These are phyloP conservation scores for Chiridota heheva DNA, from an alignment of 35 echinoderm and acorn worm species.

Conservation along the genomic window DNA sequence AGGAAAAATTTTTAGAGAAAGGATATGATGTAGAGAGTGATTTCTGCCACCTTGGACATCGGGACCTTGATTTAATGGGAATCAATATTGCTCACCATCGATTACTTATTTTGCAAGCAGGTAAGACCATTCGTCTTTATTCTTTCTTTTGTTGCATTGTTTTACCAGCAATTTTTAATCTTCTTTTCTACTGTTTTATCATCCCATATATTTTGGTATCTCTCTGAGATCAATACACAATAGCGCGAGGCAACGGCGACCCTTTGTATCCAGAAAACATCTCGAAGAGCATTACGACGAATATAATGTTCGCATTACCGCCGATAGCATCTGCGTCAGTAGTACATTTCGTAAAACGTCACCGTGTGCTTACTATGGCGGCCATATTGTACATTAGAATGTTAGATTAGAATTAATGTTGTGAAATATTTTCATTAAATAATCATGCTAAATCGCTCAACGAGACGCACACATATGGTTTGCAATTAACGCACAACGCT, in stretches of 20 bases:
- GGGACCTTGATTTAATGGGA: slow-evolving; percentile 50
- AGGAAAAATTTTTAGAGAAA: slow-evolving; percentile 54
- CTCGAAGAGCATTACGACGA: not conserved
- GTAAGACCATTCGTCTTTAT: slow-evolving; percentile 28
- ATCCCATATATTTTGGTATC: too few species aligned
- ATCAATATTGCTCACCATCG: slow-evolving; percentile 46
- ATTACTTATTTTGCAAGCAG: slow-evolving; percentile 59
- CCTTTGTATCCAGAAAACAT: slow-evolving; percentile 2
- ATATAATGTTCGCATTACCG: slow-evolving; percentile 15
- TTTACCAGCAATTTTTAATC: too few species aligned
- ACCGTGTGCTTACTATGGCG: slow-evolving; percentile 48
- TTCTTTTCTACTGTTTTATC: too few species aligned
- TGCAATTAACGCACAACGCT: not conserved
- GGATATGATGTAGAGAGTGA: slow-evolving; percentile 68
- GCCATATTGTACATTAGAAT: slow-evolving; percentile 51
- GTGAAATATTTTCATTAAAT: slow-evolving; percentile 22
- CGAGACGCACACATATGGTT: not conserved
- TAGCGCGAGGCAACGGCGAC: too few species aligned
- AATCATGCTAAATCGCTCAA: too few species aligned
- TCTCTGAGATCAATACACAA: too few species aligned
- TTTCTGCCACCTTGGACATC: slow-evolving; percentile 23
- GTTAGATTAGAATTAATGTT: slow-evolving; percentile 51
- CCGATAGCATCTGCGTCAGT: slow-evolving; percentile 42
- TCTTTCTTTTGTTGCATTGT: too few species aligned
- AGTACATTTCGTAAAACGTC: slow-evolving; percentile 55